phyloP scores from a whole-genome alignment of 2,888 invertebrate genomes.

The Lepetodrilus schrolli region DNA sequence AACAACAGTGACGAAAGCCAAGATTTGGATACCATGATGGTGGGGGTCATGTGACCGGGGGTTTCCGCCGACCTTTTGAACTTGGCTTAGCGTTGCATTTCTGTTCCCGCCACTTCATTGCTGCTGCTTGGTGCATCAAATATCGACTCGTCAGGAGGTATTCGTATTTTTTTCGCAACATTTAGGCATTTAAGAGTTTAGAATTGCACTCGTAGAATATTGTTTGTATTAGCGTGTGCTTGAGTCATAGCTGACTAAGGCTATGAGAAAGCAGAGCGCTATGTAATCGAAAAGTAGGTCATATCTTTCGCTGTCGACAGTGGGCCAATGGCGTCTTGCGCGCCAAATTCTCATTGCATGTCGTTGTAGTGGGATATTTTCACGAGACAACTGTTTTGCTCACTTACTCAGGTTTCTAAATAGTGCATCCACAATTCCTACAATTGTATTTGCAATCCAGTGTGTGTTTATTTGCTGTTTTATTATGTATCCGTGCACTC shows the following conservation, averaged over 20 bases:
- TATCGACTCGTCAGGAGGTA: conserved; percentile 1
- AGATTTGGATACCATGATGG: conserved; percentile 66
- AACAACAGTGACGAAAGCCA: conserved; percentile 65
- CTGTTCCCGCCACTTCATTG: conserved; percentile 41
- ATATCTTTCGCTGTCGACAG: conserved; percentile 28
- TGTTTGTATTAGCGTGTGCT: background rate
- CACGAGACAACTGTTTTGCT: background rate
- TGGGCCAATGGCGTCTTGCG: conserved; percentile 31
- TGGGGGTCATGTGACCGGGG: conserved; percentile 69
- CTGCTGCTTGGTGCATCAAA: background rate
- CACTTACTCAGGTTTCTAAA: background rate
- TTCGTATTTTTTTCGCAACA: conserved; percentile 6
- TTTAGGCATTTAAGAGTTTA: background rate
- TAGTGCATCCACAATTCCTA: no score
- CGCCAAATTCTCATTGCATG: conserved; percentile 24
- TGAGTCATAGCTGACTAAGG: conserved; percentile 49
- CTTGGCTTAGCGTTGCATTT: conserved; percentile 48
- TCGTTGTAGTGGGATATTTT: background rate
- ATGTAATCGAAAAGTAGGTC: conserved; percentile 44
- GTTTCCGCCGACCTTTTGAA: conserved; percentile 68
- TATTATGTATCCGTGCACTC: background rate
- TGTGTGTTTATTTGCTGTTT: no score
- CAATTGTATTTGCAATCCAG: no score
- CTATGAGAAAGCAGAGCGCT: conserved; percentile 27
- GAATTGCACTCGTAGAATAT: background rate